Conservation (phyloP, 2,888 invertebrate species). For the Xestia c-nigrum region DNA sequence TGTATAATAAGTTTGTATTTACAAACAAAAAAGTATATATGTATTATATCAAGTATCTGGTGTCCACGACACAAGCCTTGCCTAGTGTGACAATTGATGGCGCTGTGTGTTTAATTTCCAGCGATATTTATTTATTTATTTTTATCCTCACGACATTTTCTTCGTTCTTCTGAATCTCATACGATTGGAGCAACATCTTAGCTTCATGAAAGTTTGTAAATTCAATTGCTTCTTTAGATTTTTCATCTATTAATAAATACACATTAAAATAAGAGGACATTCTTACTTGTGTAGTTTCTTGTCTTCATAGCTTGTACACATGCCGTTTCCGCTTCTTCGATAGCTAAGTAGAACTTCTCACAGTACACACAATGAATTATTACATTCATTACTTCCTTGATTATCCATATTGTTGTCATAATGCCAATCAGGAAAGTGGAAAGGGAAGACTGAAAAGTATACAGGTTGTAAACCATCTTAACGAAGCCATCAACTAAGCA, state of each 20-base stretch:
- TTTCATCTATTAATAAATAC: background rate
- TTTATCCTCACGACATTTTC: background rate
- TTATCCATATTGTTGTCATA: background rate
- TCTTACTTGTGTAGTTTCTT: background rate
- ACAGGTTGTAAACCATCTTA: too few species aligned
- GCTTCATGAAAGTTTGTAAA: background rate
- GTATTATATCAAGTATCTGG: too few species aligned
- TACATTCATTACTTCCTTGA: background rate
- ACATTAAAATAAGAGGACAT: background rate
- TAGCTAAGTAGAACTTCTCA: background rate
- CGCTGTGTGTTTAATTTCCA: too few species aligned
- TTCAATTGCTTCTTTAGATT: background rate
- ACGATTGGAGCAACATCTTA: background rate
- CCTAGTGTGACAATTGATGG: too few species aligned
- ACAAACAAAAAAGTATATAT: too few species aligned
- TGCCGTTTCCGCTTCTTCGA: background rate
- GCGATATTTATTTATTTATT: too few species aligned
- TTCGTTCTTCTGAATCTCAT: background rate
- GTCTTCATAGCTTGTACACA: background rate
- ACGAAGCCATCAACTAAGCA: too few species aligned
- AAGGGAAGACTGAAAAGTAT: background rate
- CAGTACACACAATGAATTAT: background rate
- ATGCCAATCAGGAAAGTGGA: background rate
- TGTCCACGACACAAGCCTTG: too few species aligned
- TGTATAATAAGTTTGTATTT: too few species aligned